Evolutionary conservation across 2,113 vertebrate species (phyloP).

Genomic region (Morone chrysops): DNA sequence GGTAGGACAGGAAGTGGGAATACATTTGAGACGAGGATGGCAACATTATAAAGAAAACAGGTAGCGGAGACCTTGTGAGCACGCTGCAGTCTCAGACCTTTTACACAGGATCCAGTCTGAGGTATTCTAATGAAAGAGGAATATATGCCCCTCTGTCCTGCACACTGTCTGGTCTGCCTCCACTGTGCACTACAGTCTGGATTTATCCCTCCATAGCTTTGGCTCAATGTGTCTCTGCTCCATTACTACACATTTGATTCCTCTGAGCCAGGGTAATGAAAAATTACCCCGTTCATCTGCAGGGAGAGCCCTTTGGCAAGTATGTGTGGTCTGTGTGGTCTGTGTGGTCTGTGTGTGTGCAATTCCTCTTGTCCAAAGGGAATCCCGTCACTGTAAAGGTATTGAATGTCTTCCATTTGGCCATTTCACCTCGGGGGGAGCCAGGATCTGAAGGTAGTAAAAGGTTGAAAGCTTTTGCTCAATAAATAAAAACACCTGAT

Average conservation of each 20-base stretch:
- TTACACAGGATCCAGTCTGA: constrained; percentile 25
- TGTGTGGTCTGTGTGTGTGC: constrained; percentile 12
- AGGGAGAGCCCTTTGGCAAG: constrained; percentile 78
- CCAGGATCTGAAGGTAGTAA: constrained; percentile 44
- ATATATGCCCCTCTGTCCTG: constrained; percentile 20
- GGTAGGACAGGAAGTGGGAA: constrained; percentile 19
- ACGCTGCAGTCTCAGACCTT: constrained; percentile 16
- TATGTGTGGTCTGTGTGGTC: constrained; percentile 55
- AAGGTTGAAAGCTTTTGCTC: constrained; percentile 51
- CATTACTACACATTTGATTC: constrained; percentile 71
- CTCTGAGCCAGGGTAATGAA: constrained; percentile 75
- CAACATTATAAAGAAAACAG: constrained; percentile 29
- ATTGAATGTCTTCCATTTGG: constrained; percentile 79
- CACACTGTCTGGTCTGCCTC: constrained; percentile 35
- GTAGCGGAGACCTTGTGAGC: constrained; percentile 7
- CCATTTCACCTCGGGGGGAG: constrained; percentile 51
- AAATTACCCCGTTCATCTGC: constrained; percentile 79
- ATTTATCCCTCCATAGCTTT: constrained; percentile 68
- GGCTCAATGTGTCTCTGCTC: constrained; percentile 66
- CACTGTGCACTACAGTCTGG: constrained; percentile 28
- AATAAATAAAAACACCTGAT: constrained; percentile 64
- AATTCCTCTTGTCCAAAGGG: constrained; percentile 70
- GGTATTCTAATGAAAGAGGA: constrained; percentile 46
- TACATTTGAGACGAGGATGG: constrained; percentile 17
- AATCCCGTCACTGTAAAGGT: constrained; percentile 72